Percentiles rank a stretch among this genome's conserved stretches.
phyloP scores from a whole-genome alignment of 2,797 vertebrate species.

The Diglossa cyanea region DNA sequence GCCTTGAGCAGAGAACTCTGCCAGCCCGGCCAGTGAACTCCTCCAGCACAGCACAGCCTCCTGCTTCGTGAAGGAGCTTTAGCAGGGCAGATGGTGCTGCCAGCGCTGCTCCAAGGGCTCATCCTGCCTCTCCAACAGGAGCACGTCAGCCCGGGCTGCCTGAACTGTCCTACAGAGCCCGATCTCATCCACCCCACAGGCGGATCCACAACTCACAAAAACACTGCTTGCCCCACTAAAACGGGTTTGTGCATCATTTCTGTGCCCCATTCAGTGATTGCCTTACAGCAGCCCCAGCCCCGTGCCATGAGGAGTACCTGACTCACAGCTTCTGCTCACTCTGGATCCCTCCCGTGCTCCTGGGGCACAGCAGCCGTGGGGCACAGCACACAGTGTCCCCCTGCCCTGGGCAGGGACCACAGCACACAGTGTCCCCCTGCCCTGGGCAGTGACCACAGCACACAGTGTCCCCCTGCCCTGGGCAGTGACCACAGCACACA shows the following conservation, averaged over 20 bases:
- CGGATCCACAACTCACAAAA: background rate
- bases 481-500: too few species aligned
- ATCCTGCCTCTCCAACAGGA: rapidly evolving
- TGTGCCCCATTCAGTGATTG: background rate
- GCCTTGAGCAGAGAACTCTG: rapidly evolving
- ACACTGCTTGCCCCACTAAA: background rate
- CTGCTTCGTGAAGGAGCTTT: rapidly evolving
- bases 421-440: too few species aligned
- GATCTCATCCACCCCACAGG: background rate
- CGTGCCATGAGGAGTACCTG: rapidly evolving
- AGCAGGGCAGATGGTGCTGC: too few species aligned
- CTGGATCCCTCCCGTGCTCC: rapidly evolving
- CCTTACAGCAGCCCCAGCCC: background rate
- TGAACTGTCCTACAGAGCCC: background rate
- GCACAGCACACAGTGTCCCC: too few species aligned
- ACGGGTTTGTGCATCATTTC: background rate
- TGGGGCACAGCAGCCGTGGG: too few species aligned
- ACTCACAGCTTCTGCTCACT: background rate
- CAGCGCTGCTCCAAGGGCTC: background rate
- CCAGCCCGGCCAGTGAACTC: background rate
- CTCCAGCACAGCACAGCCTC: background rate
- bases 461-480: too few species aligned
- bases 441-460: too few species aligned
- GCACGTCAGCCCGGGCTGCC: background rate
- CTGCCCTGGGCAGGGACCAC: too few species aligned